phyloP scores from a whole-genome alignment of 2,797 vertebrate genomes.

The Sarcophilus harrisii region DNA sequence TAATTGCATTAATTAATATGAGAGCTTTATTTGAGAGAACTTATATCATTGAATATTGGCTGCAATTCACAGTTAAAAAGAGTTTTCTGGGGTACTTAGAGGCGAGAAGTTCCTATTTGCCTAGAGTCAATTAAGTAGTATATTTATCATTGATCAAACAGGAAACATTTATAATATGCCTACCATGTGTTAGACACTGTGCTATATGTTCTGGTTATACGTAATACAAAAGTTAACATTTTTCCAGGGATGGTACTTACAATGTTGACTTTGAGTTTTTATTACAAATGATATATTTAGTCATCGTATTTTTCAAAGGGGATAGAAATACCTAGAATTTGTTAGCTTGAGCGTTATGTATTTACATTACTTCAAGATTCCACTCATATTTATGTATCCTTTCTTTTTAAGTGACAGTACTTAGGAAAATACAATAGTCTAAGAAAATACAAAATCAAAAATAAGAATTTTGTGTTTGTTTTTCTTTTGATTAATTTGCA shows the following conservation, averaged over 20 bases:
- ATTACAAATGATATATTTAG: slow-evolving; percentile 52
- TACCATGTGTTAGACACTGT: neutral
- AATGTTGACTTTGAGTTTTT: slow-evolving; percentile 39
- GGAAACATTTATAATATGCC: neutral
- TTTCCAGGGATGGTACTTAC: slow-evolving; percentile 62
- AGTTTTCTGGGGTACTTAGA: neutral
- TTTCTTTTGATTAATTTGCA: neutral
- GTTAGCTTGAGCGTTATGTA: neutral
- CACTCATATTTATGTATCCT: slow-evolving; percentile 40
- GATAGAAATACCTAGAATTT: slow-evolving; percentile 11
- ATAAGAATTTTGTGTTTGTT: neutral
- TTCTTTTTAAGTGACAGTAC: neutral
- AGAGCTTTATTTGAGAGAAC: neutral
- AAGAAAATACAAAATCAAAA: neutral
- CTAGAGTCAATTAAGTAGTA: neutral
- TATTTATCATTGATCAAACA: neutral
- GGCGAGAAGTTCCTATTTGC: neutral
- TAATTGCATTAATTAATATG: neutral
- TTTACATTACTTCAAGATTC: slow-evolving; percentile 30
- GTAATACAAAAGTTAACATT: slow-evolving; percentile 26
- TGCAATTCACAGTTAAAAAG: neutral
- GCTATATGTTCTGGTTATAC: neutral
- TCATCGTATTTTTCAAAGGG: neutral
- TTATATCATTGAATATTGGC: neutral
- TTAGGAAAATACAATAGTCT: neutral